Conservation (phyloP, 2,888 invertebrate genomes). For the Notodonta ziczac region DNA sequence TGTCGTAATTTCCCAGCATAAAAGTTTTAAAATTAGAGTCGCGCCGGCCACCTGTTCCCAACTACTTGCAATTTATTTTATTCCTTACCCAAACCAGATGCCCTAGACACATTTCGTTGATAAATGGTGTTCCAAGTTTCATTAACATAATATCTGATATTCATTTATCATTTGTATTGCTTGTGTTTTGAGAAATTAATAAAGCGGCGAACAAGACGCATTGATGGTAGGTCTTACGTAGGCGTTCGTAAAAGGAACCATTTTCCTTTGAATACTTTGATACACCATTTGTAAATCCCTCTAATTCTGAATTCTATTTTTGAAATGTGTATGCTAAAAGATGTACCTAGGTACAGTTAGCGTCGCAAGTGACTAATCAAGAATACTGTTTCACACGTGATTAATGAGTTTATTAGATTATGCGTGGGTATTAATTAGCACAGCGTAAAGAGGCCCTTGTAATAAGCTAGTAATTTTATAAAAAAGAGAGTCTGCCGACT, state of each 20-base stretch:
- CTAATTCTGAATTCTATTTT: too few species aligned
- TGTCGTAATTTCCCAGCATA: slow-evolving; percentile 17
- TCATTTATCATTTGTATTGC: slow-evolving; percentile 6
- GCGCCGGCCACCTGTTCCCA: slow-evolving; percentile 20
- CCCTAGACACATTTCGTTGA: slow-evolving; percentile 1
- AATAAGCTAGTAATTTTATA: too few species aligned
- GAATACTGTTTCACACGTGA: too few species aligned
- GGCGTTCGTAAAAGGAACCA: not conserved
- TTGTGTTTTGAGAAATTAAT: not conserved
- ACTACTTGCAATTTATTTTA: slow-evolving; percentile 14
- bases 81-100: slow-evolving; percentile 7
- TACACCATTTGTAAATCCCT: too few species aligned
- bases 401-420: too few species aligned
- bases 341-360: too few species aligned
- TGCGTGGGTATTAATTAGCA: too few species aligned
- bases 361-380: too few species aligned
- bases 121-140: slow-evolving; percentile 5
- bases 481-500: too few species aligned
- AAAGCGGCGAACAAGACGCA: not conserved
- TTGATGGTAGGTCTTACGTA: not conserved
- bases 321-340: too few species aligned
- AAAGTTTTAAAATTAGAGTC: slow-evolving; percentile 27
- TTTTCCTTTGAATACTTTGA: too few species aligned
- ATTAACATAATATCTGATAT: slow-evolving; percentile 2
- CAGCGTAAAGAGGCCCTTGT: too few species aligned